Evolutionary conservation across 1,140 invertebrate species (phyloP), one percentile per base, ranked within the genome.

Genomic region (Sminthurides bifidus): DNA sequence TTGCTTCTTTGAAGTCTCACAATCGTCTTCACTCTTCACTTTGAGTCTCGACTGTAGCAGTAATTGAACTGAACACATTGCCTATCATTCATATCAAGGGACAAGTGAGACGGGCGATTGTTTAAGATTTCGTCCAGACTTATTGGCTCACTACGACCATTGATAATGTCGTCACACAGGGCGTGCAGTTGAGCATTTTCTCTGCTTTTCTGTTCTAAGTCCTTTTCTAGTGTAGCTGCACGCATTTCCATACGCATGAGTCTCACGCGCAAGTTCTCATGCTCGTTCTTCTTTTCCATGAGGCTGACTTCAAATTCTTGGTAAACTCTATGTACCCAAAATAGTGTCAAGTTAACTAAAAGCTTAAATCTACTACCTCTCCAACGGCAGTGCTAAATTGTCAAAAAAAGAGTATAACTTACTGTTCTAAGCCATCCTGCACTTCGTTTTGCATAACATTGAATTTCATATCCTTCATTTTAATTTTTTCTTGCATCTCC

Each of bases 201-300:
- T 30, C 48, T 45, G 4, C 41, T 40, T 37, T 58, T 58, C 33
- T 58, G 50, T 35, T 58, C 56, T 19, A 58, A 40, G 38, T 58
- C 56, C 24, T 52, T 53, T 24, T 53, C 50, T n/a, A 58, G 31
- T 10, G 50, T 58, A 19, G 15, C 33, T 19, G 48, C 24, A 21
- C 48, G 41, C 56, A 58, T 58, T 35, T 58, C 56, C 19, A 38
- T 10, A 19, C 29, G 29, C 15, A 33, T 3, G n/a, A 44, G 31
- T 17, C 46, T 37, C 19, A 45, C 56, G 3, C 49, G 29, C 2
- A 58, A 17, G 26, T 37, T 43, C 17, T 33, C 33, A n/a, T 43
- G 51, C 37, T 58, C 48, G 21, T 24, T 10, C 5, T 17, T 14
- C 26, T 14, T 24, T n/a, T 33, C 30, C 3, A 14, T 4, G 21